phyloP scores from a whole-genome alignment of 2,888 invertebrate genomes.

The Serrognathus titanus region DNA sequence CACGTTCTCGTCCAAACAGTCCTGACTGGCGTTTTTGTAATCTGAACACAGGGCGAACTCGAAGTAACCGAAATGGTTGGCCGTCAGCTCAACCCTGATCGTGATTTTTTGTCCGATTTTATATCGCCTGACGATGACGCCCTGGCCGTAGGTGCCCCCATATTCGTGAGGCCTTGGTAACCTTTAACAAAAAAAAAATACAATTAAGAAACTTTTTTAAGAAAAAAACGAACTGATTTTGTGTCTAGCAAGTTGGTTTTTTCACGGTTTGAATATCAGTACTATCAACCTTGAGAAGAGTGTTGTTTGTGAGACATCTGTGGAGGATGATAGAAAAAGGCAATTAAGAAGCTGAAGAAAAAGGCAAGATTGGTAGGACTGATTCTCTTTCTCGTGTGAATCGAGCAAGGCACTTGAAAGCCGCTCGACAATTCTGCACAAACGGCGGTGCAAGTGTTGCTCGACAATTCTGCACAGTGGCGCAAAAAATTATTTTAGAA shows the following conservation, averaged over 20 bases:
- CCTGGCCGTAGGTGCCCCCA: conserved; percentile 80
- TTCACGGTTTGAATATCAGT: neutral
- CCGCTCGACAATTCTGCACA: too few species aligned
- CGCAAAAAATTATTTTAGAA: too few species aligned
- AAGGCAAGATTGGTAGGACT: too few species aligned
- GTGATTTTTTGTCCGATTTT: conserved; percentile 64
- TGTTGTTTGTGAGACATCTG: too few species aligned
- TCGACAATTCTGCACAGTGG: too few species aligned
- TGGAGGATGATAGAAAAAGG: too few species aligned
- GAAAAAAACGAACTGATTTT: too few species aligned
- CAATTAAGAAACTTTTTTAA: conserved; percentile 9
- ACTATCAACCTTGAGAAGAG: neutral
- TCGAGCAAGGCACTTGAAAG: too few species aligned
- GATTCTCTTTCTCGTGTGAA: too few species aligned
- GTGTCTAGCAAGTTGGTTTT: too few species aligned
- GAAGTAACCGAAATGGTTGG: conserved; percentile 82
- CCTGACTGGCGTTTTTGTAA: conserved; percentile 65
- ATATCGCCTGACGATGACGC: conserved; percentile 78
- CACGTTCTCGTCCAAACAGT: conserved; percentile 72
- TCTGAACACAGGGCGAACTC: conserved; percentile 81
- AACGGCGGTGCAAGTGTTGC: too few species aligned
- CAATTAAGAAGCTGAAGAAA: too few species aligned
- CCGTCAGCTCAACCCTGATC: conserved; percentile 80
- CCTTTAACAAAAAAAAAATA: conserved; percentile 28
- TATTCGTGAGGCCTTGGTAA: conserved; percentile 75